Conservation (phyloP, 2,113 vertebrate genomes). For the Acinonyx jubatus region DNA sequence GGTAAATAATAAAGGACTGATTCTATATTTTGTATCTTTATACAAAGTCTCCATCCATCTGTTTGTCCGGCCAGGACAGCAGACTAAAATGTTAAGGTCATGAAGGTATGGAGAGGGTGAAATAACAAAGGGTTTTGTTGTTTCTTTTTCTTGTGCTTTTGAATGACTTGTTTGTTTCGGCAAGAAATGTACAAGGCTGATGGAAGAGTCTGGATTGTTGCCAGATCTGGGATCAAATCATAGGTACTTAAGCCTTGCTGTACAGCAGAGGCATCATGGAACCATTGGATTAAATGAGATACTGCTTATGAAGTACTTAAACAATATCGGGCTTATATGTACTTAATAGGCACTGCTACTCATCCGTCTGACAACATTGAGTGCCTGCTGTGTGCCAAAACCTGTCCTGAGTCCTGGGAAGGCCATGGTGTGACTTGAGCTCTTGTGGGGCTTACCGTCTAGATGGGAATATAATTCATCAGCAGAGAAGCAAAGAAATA, state of each 20-base stretch:
- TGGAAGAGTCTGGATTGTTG: background rate
- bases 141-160: background rate
- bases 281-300: background rate
- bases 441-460: background rate
- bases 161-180: background rate
- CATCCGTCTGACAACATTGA: fast-evolving
- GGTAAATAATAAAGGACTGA: background rate
- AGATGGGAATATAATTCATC: background rate
- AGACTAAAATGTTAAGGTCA: background rate
- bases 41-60: background rate
- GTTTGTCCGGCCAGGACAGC: background rate
- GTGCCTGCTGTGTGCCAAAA: background rate
- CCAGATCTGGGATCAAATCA: background rate
- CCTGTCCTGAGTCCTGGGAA: background rate
- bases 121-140: background rate
- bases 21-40: background rate
- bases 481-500: background rate
- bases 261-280: background rate
- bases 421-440: too few relatives aligned
- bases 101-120: background rate
- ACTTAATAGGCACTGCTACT: too few relatives aligned
- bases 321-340: background rate
- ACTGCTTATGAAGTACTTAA: background rate
- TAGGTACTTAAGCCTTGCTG: background rate
- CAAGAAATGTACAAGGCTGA: background rate